Base-by-base conservation (phyloP, 1,140 invertebrate species). In the Drosophila melanica region DNA sequence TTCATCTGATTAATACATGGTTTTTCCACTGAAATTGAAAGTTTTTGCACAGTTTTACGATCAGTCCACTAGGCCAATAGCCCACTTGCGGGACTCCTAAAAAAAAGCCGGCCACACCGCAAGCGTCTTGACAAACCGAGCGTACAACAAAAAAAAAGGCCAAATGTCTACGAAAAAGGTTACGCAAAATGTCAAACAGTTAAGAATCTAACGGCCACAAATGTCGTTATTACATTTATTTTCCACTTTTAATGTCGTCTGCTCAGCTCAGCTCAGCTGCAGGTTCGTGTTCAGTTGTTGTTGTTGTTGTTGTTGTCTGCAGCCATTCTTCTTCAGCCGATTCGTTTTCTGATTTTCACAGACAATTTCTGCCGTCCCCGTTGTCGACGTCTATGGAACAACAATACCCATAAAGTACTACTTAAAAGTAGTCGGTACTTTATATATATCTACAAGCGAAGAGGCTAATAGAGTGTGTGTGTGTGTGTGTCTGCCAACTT, bases 131-230 rank as follows among this genome's bases (percentile, higher is more conserved):
- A 58, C 54, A 62, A 75, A 47, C 45, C 44, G 64, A 65, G 53
- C 55, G 37, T 59, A 70, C 23, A 39, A 65, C 67, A 85, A 77
- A 65, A 70, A 85, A 77, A 89, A 87, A 89, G 84, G 79, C 80
- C 77, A 90, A 89, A 84, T 77, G 84, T 84, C 84, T 84, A 71
- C 69, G 80, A 90, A 90, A 82, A 90, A 90, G 90, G 84, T 91
- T 91, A 91, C 86, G 81, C 90, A 90, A 91, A 91, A 91, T 91
- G 90, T 91, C 90, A 91, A 85, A 91, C 89, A 91, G 90, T 90
- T 91, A 91, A 91, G 85, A 90, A 86, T 81, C 85, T 90, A 91
- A 91, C 90, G 90, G 90, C 81, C 75, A 76, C 75, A 90, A 90
- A 86, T 84, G 84, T 80, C 84, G 84, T 89, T 89, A 90, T 89